A percentile compares a stretch with the other conserved stretches of the same genome.
Conservation (phyloP, 2,888 invertebrate species). For the Leucophenga montana region DNA sequence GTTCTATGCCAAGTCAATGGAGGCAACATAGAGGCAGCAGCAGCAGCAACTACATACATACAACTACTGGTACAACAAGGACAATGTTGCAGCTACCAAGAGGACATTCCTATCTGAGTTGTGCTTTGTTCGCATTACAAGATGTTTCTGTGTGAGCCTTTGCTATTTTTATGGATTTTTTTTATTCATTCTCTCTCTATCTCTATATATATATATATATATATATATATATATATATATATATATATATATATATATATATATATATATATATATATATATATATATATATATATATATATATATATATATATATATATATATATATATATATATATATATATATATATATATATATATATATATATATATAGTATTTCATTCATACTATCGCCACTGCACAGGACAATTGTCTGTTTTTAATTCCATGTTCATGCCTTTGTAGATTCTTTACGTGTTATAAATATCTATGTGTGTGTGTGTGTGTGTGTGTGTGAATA, state of each 20-base stretch:
- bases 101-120: conserved; percentile 17
- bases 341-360: too few species aligned
- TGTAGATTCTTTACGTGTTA: not conserved
- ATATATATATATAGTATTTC: not conserved
- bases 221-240: too few species aligned
- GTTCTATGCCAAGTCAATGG: not conserved
- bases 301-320: too few species aligned
- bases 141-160: conserved; percentile 14
- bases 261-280: too few species aligned
- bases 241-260: too few species aligned
- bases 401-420: conserved; percentile 6
- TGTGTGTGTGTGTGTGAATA: conserved; percentile 9
- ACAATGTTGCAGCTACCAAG: not conserved
- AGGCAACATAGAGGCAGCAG: too few species aligned
- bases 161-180: conserved; percentile 6
- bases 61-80: too few species aligned
- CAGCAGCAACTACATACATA: too few species aligned
- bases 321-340: too few species aligned
- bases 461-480: not conserved
- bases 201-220: not conserved
- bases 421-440: conserved; percentile 16
- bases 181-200: not conserved
- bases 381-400: not conserved
- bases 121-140: conserved; percentile 20
- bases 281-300: too few species aligned